Conservation (phyloP, 2,888 invertebrate genomes). For the Thyatira batis region DNA sequence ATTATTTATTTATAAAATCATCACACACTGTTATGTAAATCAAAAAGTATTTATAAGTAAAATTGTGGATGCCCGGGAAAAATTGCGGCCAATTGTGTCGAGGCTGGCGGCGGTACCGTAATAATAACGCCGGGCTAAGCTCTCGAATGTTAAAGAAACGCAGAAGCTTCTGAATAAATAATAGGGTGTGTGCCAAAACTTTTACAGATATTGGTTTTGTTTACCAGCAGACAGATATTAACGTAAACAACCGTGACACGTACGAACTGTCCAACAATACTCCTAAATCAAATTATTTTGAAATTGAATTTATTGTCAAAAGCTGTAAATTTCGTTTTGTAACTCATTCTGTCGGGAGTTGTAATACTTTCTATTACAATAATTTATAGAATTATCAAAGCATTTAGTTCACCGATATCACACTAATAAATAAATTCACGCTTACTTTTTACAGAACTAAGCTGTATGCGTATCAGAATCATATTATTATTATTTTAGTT, state of each 20-base stretch:
- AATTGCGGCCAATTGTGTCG: slow-evolving; percentile 46
- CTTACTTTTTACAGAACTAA: too few species aligned
- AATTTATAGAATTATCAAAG: too few species aligned
- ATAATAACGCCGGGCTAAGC: slow-evolving; percentile 45
- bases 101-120: slow-evolving; percentile 29
- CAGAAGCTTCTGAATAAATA: slow-evolving; percentile 68
- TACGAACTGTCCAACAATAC: slow-evolving; percentile 14
- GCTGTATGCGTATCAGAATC: too few species aligned
- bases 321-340: too few species aligned
- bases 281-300: neutral
- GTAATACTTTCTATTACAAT: too few species aligned
- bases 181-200: slow-evolving; percentile 58
- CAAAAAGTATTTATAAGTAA: slow-evolving; percentile 32
- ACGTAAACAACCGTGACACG: slow-evolving; percentile 57
- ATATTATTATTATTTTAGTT: too few species aligned
- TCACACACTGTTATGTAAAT: neutral
- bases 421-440: too few species aligned
- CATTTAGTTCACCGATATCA: too few species aligned
- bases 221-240: slow-evolving; percentile 60
- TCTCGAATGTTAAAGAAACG: slow-evolving; percentile 58
- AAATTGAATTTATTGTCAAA: neutral
- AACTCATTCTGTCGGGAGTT: too few species aligned
- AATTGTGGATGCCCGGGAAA: slow-evolving; percentile 33
- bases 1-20: neutral
- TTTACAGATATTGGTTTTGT: slow-evolving; percentile 72